phyloP scores from a whole-genome alignment of 2,888 invertebrate genomes.

The Escarpia spicata region DNA sequence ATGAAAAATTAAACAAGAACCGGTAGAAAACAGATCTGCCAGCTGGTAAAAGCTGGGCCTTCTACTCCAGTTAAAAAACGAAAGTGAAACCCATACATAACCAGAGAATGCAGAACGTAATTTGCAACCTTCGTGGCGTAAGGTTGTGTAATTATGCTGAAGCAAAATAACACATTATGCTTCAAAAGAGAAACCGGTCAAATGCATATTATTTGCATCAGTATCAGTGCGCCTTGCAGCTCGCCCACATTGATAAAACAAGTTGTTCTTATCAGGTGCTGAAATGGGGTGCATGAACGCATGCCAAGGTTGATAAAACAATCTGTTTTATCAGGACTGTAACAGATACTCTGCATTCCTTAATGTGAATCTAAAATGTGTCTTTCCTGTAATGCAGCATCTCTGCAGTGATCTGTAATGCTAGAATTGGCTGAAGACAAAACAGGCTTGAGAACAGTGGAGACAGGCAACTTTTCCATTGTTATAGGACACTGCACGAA shows the following conservation, averaged over 20 bases:
- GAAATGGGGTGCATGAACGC: not conserved
- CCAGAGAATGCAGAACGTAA: not conserved
- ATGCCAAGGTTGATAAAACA: not conserved
- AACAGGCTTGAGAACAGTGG: not conserved
- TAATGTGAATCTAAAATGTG: not conserved
- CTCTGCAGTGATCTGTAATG: not conserved
- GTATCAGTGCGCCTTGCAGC: not conserved
- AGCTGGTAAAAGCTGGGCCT: not conserved
- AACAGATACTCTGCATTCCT: not conserved
- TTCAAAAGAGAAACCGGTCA: not conserved
- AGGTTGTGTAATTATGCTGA: not conserved
- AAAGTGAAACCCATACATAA: not conserved
- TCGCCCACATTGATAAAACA: not conserved
- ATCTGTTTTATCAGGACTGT: not conserved
- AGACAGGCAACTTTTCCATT: conserved; percentile 11
- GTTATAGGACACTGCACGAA: not conserved
- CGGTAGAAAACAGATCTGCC: not conserved
- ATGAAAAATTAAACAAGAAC: not conserved
- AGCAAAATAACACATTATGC: not conserved
- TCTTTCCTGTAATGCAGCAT: not conserved
- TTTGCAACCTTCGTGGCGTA: not conserved
- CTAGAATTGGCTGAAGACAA: not conserved
- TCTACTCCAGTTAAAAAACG: not conserved
- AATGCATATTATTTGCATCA: not conserved
- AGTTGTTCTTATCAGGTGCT: not conserved